Evolutionary conservation across 2,888 invertebrate species (phyloP).

Genomic region (Priapulus caudatus): DNA sequence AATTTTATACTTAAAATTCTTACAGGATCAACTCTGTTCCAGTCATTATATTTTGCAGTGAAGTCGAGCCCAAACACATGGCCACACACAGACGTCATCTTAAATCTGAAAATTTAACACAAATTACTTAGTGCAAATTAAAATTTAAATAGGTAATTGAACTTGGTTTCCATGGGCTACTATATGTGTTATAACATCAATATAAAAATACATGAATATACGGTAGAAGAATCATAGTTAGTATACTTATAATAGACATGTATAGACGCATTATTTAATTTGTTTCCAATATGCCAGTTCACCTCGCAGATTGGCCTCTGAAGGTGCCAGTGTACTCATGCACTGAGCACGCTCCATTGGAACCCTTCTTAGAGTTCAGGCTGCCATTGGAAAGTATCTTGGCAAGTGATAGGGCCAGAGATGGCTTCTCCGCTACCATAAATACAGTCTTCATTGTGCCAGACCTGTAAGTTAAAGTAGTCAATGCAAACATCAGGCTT

Average conservation of each 20-base stretch:
- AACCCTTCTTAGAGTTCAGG: slow-evolving; percentile 52
- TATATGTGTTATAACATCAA: too few relatives aligned
- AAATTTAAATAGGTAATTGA: too few relatives aligned
- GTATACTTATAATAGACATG: slow-evolving; percentile 4
- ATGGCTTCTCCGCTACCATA: slow-evolving; percentile 99
- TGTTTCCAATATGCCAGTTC: slow-evolving; percentile 31
- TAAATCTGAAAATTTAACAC: too few relatives aligned
- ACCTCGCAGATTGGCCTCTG: slow-evolving; percentile 51
- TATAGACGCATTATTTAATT: slow-evolving; percentile 32
- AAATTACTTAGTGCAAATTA: too few relatives aligned
- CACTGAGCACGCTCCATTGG: slow-evolving; percentile 77
- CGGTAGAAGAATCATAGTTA: neutral
- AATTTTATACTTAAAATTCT: slow-evolving; percentile 27
- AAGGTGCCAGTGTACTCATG: slow-evolving; percentile 87
- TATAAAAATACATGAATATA: too few relatives aligned
- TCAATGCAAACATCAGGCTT: too few relatives aligned
- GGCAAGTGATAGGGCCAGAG: slow-evolving; percentile 84
- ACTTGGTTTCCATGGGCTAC: too few relatives aligned
- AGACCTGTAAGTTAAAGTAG: too few relatives aligned
- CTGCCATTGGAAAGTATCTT: slow-evolving; percentile 80
- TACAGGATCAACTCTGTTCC: slow-evolving; percentile 93
- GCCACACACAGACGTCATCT: slow-evolving; percentile 98
- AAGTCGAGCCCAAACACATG: slow-evolving; percentile 97
- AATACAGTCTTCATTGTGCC: slow-evolving; percentile 43
- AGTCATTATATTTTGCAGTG: slow-evolving; percentile 76